A percentile compares a stretch with the other conserved stretches of the same genome.
Evolutionary conservation across 2,113 vertebrate genomes (phyloP).

Genomic region (Numenius arquata): DNA sequence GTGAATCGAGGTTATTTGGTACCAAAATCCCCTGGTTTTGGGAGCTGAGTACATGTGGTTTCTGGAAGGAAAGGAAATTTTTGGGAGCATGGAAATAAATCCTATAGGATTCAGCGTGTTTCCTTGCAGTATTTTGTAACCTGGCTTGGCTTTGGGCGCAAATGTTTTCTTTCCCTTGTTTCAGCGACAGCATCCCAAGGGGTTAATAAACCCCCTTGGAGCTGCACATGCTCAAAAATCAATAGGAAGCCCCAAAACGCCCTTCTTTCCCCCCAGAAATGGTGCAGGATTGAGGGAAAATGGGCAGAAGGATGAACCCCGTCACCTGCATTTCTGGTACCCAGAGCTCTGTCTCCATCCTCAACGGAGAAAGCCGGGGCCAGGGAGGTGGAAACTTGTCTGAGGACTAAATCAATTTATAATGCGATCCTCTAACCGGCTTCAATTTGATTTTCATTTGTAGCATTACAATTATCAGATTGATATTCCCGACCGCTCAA

Average conservation of each 20-base stretch:
- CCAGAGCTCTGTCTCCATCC: not conserved
- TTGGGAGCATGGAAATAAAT: slow-evolving; percentile 9
- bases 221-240: not conserved
- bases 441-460: slow-evolving; percentile 41
- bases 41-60: not conserved
- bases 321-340: not conserved
- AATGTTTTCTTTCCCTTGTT: not conserved
- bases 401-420: not conserved
- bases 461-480: slow-evolving; percentile 23
- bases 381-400: not conserved
- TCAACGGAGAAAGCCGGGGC: accelerated
- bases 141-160: not conserved
- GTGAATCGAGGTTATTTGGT: not conserved
- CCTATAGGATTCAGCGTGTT: not conserved
- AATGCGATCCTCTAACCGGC: not conserved
- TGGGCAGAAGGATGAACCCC: not conserved
- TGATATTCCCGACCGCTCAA: slow-evolving; percentile 30
- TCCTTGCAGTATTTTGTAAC: not conserved
- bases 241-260: not conserved
- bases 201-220: not conserved
- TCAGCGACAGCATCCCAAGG: accelerated
- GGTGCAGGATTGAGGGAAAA: not conserved
- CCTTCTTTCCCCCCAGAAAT: accelerated
- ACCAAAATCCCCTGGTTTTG: not conserved
- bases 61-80: not conserved